Base-by-base conservation (phyloP, 2,888 invertebrate species). In the Crossocerus cetratus region DNA sequence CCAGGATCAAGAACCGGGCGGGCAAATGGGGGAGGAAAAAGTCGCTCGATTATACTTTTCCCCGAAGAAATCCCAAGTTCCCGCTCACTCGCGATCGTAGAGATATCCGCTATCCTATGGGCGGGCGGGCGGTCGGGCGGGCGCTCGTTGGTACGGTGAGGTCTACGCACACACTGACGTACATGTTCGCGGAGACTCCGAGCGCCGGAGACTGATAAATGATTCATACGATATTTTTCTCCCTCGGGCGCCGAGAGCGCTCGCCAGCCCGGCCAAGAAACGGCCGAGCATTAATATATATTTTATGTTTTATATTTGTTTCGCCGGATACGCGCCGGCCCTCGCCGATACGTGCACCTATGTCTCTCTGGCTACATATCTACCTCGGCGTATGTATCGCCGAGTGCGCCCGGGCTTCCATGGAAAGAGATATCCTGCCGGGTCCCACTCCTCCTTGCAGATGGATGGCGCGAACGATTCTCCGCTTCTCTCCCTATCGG, bases 141-240 rank as follows among this genome's bases (percentile, higher is more conserved):
- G n/a, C 20, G 16, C 55, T 18, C 21, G 21, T 3, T 4, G 55
- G 22, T 14, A 57, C 32, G 22, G 4, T 11, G 11, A 14, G 14
- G 65, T 49, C 23, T 58, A 32, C 45, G 66, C 21, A 23, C 16
- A 55, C 56, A 62, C 58, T 61, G 49, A 49, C 53, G 49, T n/a
- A 63, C 56, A 64, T 71, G 69, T 72, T 71, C 65, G 71, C 81
- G 78, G 82, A 78, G 82, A 81, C 82, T 83, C 84, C 8, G 8
- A 4, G 32, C 83, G 86, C 85, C 82, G 84, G 32, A 32, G 85
- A 84, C 85, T 86, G 86, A 89, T 88, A 88, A 88, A 89, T 88
- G 86, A 89, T 89, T 88, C 88, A 88, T 87, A 81, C 80, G 80
- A 82, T 77, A 80, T 78, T 80, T 78, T 82, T 85, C 85, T 81